These are phyloP conservation scores for Polydrusus cervinus DNA, from an alignment of 2,888 invertebrate species.

Conservation along the genomic window DNA sequence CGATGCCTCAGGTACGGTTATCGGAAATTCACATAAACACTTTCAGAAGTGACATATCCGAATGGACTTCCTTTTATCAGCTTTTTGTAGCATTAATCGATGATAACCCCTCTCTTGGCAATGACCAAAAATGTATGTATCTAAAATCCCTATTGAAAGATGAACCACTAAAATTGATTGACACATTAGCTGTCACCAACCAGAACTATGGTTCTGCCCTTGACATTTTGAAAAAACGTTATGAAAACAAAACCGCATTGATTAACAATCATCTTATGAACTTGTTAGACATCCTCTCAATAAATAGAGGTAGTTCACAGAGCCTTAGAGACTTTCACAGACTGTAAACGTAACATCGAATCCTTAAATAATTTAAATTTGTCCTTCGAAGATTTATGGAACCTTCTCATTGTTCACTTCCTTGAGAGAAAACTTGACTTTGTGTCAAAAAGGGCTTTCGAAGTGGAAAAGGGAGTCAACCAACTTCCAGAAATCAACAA, in stretches of 20 bases:
- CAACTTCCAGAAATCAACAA: no score
- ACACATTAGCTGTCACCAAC: constrained; percentile 20
- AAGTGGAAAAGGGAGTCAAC: no score
- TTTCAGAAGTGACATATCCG: constrained; percentile 10
- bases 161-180: constrained; percentile 24
- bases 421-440: no score
- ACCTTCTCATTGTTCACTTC: no score
- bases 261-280: constrained; percentile 11
- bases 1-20: no score
- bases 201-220: constrained; percentile 27
- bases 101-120: not conserved
- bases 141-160: constrained; percentile 24
- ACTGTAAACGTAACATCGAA: constrained; percentile 9
- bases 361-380: constrained; percentile 9
- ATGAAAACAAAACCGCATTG: constrained; percentile 21
- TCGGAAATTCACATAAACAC: not conserved
- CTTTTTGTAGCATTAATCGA: constrained; percentile 23
- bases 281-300: not conserved
- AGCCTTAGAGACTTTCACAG: constrained; percentile 28
- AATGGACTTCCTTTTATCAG: constrained; percentile 37
- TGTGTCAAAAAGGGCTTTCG: no score
- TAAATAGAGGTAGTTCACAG: constrained; percentile 6
- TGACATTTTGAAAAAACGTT: constrained; percentile 2
- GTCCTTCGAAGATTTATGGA: no score
- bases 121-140: constrained; percentile 38